These are phyloP conservation scores for Leptodactylus fuscus DNA, from an alignment of 2,113 vertebrate genomes.

Conservation along the genomic window DNA sequence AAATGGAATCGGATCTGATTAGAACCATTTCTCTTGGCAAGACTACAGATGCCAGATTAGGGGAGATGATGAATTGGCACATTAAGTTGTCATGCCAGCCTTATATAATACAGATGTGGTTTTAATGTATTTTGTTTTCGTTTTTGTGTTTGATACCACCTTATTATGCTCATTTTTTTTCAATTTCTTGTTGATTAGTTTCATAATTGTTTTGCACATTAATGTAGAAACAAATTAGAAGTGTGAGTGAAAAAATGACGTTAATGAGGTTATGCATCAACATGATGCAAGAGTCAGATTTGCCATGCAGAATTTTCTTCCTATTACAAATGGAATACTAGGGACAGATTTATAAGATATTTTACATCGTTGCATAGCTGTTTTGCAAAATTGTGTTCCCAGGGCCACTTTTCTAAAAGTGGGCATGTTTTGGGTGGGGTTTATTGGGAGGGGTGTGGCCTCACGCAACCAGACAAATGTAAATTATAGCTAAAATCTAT, in stretches of 20 bases:
- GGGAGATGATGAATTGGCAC: slow-evolving; percentile 31
- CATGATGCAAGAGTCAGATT: not conserved
- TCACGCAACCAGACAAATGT: no score
- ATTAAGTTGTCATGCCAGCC: slow-evolving; percentile 41
- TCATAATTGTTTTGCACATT: slow-evolving; percentile 41
- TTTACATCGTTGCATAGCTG: no score
- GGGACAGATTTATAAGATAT: no score
- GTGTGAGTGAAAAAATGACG: slow-evolving; percentile 1
- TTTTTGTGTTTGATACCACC: slow-evolving; percentile 12
- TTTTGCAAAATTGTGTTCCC: no score
- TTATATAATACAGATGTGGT: slow-evolving; percentile 37
- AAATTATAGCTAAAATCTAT: no score
- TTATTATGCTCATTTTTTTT: slow-evolving; percentile 37
- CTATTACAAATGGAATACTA: not conserved
- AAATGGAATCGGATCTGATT: not conserved
- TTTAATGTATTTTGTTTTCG: slow-evolving; percentile 41
- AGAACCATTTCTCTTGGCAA: slow-evolving; percentile 6
- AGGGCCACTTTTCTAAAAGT: no score
- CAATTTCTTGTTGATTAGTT: slow-evolving; percentile 45
- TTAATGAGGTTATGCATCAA: slow-evolving; percentile 17
- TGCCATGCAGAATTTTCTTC: not conserved
- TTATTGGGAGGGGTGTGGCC: no score
- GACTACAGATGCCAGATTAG: slow-evolving; percentile 28
- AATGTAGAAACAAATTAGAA: slow-evolving; percentile 45
- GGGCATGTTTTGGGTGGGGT: no score